Conservation (phyloP, 2,797 vertebrate genomes). For the Helarctos malayanus region DNA sequence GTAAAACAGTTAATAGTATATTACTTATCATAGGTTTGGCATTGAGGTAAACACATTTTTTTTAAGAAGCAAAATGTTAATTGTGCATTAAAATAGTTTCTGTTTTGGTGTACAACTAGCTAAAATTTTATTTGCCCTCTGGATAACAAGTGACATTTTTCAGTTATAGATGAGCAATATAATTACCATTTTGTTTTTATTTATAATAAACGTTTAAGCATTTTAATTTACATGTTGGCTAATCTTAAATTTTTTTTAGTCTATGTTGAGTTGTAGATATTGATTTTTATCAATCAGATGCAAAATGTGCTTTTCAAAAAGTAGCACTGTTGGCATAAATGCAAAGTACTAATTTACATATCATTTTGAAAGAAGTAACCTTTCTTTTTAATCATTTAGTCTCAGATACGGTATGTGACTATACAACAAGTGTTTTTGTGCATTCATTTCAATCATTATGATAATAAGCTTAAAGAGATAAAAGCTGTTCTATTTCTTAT, state of each 20-base stretch:
- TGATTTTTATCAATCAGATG: slow-evolving; percentile 60
- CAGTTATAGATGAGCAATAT: neutral
- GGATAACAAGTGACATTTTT: neutral
- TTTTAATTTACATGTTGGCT: slow-evolving; percentile 48
- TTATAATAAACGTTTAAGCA: slow-evolving; percentile 11
- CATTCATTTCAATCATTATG: slow-evolving; percentile 76
- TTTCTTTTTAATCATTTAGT: slow-evolving; percentile 73
- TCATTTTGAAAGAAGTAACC: slow-evolving; percentile 65
- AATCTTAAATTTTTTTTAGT: slow-evolving; percentile 4
- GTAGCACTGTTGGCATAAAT: neutral
- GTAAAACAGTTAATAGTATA: neutral
- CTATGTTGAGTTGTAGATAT: slow-evolving; percentile 38
- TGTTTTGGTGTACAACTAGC: neutral
- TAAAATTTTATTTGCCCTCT: slow-evolving; percentile 26
- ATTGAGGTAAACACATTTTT: neutral
- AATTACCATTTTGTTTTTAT: neutral
- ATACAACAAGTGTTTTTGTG: slow-evolving; percentile 62
- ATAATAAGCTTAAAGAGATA: slow-evolving; percentile 80
- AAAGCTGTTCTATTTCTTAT: slow-evolving; percentile 78
- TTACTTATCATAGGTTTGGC: neutral
- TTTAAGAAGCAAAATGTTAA: slow-evolving; percentile 12
- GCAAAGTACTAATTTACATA: slow-evolving; percentile 73
- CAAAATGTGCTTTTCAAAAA: slow-evolving; percentile 27
- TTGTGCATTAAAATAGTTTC: neutral
- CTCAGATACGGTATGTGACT: slow-evolving; percentile 60